Base-by-base conservation (phyloP, 2,113 vertebrate genomes). In the Tetrao urogallus region DNA sequence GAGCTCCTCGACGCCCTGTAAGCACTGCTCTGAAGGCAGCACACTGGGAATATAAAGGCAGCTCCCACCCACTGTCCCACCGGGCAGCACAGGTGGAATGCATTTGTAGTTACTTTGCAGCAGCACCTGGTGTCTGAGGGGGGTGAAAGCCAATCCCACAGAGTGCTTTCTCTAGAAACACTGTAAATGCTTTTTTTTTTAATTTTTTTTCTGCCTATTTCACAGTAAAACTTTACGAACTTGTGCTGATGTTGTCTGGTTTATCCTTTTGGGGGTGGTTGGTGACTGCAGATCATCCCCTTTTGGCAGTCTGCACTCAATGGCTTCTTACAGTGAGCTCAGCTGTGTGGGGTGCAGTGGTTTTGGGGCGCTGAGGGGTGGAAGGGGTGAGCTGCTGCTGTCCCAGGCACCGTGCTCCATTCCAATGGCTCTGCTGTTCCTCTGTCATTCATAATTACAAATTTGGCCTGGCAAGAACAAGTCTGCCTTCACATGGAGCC, bases 141-240 rank as follows among this genome's bases (percentile, higher is more conserved):
- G 52, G 93, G 13, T 25, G 80, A 40, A 65, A 52, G 16, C 13
- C 17, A 27, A 32, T 52, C 45, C 82, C 89, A 87, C 86, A 7
- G 63, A 84, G 77, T 48, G 52, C 85, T 86, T 92, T 40, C 92
- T 86, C 36, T 50, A 66, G 50, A 94, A 73, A 30, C 82, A 71
- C 76, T 73, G 89, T 91, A 95, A 95, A 94, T 60, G 78, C 88
- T 82, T 84, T 96, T 97, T 97, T 97, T 82, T 30, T 40, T 40
- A 11, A 2, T 40, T 40, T 40, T 40, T 40, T 40, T 40, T 40
- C 95, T 93, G 94, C 93, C 52, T 58, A 92, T 94, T 97, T 97
- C 97, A 82, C 91, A 96, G 97, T 97, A 97, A 97, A 97, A 97
- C 22, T 28, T 71, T 24, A 54, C 42, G 92, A 96, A 94, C 48